phyloP scores from a whole-genome alignment of 2,113 vertebrate genomes.

The Salvelinus fontinalis region DNA sequence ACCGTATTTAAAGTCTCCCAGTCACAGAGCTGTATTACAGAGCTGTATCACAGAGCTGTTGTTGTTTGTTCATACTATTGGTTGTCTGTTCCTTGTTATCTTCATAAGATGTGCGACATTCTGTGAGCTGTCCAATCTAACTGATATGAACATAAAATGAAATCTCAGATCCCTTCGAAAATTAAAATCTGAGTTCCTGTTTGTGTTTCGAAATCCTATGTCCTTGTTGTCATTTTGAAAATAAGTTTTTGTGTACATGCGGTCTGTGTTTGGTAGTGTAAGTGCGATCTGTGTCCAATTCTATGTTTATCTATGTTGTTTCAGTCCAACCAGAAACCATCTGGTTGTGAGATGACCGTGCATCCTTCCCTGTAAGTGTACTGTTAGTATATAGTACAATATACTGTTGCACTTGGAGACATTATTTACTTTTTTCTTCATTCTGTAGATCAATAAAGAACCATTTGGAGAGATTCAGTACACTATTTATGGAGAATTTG shows the following conservation, averaged over 20 bases:
- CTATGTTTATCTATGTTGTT: neutral
- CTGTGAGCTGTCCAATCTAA: slow-evolving; percentile 1
- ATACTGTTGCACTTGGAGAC: neutral
- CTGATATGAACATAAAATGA: neutral
- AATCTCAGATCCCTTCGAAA: neutral
- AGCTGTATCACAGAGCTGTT: too few relatives aligned
- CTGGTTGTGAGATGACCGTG: neutral
- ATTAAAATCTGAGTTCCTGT: neutral
- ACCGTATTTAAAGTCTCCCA: too few relatives aligned
- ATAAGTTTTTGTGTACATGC: too few relatives aligned
- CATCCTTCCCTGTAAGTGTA: neutral
- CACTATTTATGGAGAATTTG: neutral
- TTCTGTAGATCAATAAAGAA: neutral
- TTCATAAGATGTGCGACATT: neutral
- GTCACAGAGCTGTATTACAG: too few relatives aligned
- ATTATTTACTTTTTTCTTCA: too few relatives aligned
- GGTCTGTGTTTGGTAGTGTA: neutral
- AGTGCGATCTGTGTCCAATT: neutral
- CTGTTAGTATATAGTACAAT: neutral
- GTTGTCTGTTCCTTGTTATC: neutral
- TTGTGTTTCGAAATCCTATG: neutral
- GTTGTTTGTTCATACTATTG: neutral
- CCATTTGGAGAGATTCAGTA: neutral
- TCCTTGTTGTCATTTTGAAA: too few relatives aligned
- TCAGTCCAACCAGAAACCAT: neutral